Evolutionary conservation across 2,888 invertebrate species (phyloP).

Genomic region (Drosophila sordidula): DNA sequence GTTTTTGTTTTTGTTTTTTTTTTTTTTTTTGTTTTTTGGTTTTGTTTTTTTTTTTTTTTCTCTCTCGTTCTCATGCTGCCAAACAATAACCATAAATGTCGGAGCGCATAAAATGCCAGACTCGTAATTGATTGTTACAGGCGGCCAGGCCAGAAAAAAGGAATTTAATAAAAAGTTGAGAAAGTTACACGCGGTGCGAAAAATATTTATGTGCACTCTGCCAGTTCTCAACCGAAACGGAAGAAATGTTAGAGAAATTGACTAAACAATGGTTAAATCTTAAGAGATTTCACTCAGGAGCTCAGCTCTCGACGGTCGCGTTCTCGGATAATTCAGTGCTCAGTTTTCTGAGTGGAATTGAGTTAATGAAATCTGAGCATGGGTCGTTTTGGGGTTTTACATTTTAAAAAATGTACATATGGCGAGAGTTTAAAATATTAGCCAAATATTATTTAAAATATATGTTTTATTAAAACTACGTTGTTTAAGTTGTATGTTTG

Average conservation of each 20-base stretch:
- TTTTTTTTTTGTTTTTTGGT: neutral
- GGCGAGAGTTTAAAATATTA: too few relatives aligned
- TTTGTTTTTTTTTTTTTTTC: neutral
- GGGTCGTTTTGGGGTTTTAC: neutral
- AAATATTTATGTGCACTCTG: constrained; percentile 57
- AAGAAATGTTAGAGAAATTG: constrained; percentile 17
- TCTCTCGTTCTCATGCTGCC: constrained; percentile 41
- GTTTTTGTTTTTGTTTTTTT: neutral
- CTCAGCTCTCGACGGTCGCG: constrained; percentile 5
- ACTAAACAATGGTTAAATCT: constrained; percentile 19
- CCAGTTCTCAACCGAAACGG: constrained; percentile 19
- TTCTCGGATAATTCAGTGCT: neutral
- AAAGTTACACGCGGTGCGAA: constrained; percentile 71
- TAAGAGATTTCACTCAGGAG: constrained; percentile 8
- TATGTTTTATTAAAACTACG: too few relatives aligned
- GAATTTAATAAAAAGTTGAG: constrained; percentile 78
- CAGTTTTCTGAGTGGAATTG: neutral
- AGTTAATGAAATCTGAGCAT: constrained; percentile 7
- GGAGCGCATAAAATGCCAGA: constrained; percentile 69
- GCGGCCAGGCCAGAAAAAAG: constrained; percentile 40
- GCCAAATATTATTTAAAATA: too few relatives aligned
- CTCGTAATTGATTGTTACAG: constrained; percentile 71
- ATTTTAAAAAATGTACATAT: too few relatives aligned
- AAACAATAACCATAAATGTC: constrained; percentile 80
- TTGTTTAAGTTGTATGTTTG: too few relatives aligned